Conservation (phyloP, 2,888 invertebrate genomes). For the Sesia apiformis region DNA sequence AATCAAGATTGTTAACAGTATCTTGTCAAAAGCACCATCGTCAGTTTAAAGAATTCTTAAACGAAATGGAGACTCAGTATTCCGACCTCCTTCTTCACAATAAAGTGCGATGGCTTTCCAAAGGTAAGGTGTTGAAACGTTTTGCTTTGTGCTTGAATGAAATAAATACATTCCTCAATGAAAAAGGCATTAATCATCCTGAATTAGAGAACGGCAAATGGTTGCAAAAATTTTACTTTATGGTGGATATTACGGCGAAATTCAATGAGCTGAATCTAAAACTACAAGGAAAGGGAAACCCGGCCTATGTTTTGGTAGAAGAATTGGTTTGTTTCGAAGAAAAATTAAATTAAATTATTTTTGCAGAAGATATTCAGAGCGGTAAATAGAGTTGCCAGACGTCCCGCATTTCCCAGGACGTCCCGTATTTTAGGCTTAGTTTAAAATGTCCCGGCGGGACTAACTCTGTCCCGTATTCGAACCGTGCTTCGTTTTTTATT, state of each 20-base stretch:
- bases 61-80: slow-evolving; percentile 7
- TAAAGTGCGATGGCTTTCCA: slow-evolving; percentile 8
- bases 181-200: slow-evolving; percentile 12
- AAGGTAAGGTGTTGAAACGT: slow-evolving; percentile 7
- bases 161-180: slow-evolving; percentile 6
- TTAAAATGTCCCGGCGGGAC: too few relatives aligned
- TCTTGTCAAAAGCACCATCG: slow-evolving; percentile 3
- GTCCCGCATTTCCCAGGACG: too few relatives aligned
- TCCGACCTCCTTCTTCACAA: slow-evolving; percentile 7
- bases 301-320: slow-evolving; percentile 5
- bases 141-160: slow-evolving; percentile 6
- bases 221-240: slow-evolving; percentile 9
- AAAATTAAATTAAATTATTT: slow-evolving; percentile 6
- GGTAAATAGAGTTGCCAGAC: too few relatives aligned
- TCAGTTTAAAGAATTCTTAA: slow-evolving; percentile 5
- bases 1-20: slow-evolving; percentile 16
- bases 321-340: slow-evolving; percentile 8
- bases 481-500: too few relatives aligned
- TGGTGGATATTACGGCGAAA: slow-evolving; percentile 6
- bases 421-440: too few relatives aligned
- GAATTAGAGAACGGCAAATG: slow-evolving; percentile 16
- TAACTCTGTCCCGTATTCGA: too few relatives aligned
- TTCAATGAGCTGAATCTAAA: slow-evolving; percentile 18
- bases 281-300: slow-evolving; percentile 19
- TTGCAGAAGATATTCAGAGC: slow-evolving; percentile 7